A percentile compares a stretch with the other conserved stretches of the same genome.
Conservation (phyloP, 2,797 vertebrate genomes). For the Falco peregrinus region DNA sequence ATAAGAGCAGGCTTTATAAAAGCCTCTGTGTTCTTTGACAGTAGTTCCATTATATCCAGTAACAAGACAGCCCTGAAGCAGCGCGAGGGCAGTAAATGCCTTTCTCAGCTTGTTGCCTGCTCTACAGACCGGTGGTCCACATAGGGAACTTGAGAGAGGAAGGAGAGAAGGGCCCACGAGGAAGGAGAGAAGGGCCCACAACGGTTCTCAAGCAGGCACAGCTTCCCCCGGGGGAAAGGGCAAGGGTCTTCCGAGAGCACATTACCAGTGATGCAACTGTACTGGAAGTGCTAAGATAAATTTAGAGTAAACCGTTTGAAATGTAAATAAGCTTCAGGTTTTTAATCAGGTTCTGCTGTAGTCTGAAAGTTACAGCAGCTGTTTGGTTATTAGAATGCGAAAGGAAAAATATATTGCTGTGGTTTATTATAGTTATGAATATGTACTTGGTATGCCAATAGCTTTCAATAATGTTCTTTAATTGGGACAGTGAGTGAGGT, state of each 20-base stretch:
- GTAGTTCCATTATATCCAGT: not conserved
- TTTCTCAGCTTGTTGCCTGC: not conserved
- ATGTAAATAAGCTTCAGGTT: not conserved
- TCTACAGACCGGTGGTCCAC: not conserved
- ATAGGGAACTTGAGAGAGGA: not conserved
- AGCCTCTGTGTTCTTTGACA: not conserved
- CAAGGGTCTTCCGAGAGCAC: not conserved
- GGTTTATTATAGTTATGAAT: not conserved
- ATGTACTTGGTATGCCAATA: not conserved
- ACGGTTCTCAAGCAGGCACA: not conserved
- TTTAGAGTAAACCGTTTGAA: not conserved
- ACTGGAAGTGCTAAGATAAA: not conserved
- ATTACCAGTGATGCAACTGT: not conserved
- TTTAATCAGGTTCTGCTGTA: not conserved
- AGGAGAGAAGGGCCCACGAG: not conserved
- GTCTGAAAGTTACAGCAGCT: not conserved
- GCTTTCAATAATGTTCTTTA: not conserved
- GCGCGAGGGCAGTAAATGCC: not conserved
- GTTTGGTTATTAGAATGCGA: not conserved
- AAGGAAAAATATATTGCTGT: not conserved
- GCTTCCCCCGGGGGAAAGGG: fast-evolving
- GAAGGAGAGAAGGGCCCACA: no score
- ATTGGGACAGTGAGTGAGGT: not conserved
- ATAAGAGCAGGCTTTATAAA: not conserved
- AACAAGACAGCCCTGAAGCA: not conserved